Conservation (phyloP, 2,113 vertebrate genomes). For the Sigmodon hispidus region DNA sequence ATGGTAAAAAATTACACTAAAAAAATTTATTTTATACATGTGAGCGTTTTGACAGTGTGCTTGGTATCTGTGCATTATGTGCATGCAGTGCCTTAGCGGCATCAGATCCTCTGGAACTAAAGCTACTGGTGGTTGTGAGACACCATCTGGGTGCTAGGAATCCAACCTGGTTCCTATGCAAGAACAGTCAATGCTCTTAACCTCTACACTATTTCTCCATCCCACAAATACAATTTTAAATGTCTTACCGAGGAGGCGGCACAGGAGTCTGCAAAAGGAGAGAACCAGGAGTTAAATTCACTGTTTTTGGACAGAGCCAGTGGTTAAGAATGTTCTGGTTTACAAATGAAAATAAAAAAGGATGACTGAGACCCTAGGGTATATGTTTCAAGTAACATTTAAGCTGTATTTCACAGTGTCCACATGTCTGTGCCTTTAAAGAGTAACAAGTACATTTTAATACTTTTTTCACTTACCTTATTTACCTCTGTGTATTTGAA, state of each 20-base stretch:
- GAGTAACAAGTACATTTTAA: neutral
- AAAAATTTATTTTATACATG: neutral
- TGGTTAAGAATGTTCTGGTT: neutral
- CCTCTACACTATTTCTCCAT: neutral
- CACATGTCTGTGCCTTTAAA: neutral
- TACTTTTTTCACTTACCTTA: conserved; percentile 60
- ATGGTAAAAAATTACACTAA: neutral
- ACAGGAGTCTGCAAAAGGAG: conserved; percentile 59
- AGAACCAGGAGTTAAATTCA: conserved; percentile 21
- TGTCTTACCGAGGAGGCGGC: conserved; percentile 76
- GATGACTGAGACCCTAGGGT: neutral
- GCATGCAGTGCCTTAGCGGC: too few relatives aligned
- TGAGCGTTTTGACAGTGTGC: neutral
- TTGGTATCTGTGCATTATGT: accelerated
- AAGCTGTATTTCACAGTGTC: neutral
- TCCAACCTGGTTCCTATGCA: neutral
- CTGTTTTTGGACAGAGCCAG: neutral
- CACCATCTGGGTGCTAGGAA: neutral
- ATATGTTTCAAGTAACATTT: neutral
- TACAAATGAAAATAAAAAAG: neutral
- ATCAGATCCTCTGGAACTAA: neutral
- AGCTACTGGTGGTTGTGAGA: neutral
- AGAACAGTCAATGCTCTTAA: neutral
- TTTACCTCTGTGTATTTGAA: neutral
- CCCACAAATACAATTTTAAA: neutral